A percentile compares a stretch with the other conserved stretches of the same genome.
Evolutionary conservation across 2,888 invertebrate species (phyloP).

Genomic region (Palloptera scutellata): DNA sequence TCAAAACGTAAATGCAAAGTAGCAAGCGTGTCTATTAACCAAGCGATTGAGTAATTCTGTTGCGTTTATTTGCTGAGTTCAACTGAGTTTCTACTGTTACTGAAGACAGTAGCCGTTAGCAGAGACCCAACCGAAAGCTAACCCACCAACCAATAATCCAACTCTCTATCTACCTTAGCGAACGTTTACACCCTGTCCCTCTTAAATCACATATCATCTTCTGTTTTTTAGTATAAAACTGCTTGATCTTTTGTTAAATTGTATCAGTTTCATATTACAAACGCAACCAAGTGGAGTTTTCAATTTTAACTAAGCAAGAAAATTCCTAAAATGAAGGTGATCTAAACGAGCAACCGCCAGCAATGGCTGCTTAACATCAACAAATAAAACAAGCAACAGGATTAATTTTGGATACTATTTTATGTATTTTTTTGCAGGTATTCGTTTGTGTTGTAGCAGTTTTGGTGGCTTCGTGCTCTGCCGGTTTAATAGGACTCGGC

Average conservation of each 20-base stretch:
- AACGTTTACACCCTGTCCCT: not conserved
- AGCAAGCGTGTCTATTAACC: not conserved
- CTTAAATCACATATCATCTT: no score
- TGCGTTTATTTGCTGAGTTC: not conserved
- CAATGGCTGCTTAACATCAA: not conserved
- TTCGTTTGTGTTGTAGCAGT: constrained; percentile 37
- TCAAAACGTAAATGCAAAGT: no score
- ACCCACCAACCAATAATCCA: not conserved
- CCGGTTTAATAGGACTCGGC: constrained; percentile 31
- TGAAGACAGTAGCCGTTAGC: constrained; percentile 3
- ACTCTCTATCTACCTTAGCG: not conserved
- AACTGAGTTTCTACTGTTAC: constrained; percentile 7
- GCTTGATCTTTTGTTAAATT: constrained; percentile 10
- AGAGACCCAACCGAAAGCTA: not conserved
- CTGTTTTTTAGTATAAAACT: constrained; percentile 37
- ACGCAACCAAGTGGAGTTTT: constrained; percentile 26
- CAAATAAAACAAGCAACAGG: not conserved
- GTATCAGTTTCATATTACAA: constrained; percentile 35
- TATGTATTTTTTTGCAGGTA: constrained; percentile 26
- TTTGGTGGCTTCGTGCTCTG: constrained; percentile 37
- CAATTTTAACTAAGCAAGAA: constrained; percentile 24
- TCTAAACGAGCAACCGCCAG: not conserved
- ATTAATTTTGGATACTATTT: constrained; percentile 5
- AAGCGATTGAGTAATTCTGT: constrained; percentile 18
- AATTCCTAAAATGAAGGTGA: constrained; percentile 40